Percentiles rank a stretch among this genome's conserved stretches.
Evolutionary conservation across 2,113 vertebrate genomes (phyloP).

Genomic region (Dicaeum eximium): DNA sequence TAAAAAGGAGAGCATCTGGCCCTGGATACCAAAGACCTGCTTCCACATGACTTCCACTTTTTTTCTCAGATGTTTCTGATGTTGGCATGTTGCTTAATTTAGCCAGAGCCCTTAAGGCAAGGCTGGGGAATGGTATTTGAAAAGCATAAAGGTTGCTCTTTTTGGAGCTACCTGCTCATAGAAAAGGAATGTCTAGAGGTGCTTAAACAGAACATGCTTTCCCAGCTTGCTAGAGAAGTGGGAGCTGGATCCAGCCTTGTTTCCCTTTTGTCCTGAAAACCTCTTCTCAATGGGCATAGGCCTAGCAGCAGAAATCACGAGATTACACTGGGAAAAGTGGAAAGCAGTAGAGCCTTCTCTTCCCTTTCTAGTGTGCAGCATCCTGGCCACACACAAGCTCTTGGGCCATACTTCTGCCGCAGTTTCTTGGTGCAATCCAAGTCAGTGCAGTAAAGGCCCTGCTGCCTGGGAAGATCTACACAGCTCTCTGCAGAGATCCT

Average conservation of each 20-base stretch:
- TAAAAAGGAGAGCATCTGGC: neutral
- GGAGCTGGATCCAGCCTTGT: neutral
- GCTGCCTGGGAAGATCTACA: neutral
- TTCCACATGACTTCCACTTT: neutral
- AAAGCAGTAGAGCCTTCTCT: neutral
- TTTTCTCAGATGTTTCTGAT: neutral
- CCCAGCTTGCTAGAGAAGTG: neutral
- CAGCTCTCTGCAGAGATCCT: neutral
- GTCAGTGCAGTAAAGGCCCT: neutral
- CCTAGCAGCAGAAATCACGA: neutral
- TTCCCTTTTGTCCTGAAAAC: neutral
- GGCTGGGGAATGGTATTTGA: neutral
- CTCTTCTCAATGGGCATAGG: neutral
- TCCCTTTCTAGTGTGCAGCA: neutral
- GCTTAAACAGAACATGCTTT: neutral
- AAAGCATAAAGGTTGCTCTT: neutral
- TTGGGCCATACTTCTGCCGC: neutral
- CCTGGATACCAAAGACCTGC: neutral
- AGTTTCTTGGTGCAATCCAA: neutral
- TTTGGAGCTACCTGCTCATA: neutral
- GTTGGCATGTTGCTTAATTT: neutral
- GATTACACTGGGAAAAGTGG: neutral
- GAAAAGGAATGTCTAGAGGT: neutral
- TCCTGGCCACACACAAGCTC: rapidly evolving
- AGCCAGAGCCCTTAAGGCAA: neutral